Evolutionary conservation across 2,888 invertebrate species (phyloP).

Genomic region (Melanargia galathea): DNA sequence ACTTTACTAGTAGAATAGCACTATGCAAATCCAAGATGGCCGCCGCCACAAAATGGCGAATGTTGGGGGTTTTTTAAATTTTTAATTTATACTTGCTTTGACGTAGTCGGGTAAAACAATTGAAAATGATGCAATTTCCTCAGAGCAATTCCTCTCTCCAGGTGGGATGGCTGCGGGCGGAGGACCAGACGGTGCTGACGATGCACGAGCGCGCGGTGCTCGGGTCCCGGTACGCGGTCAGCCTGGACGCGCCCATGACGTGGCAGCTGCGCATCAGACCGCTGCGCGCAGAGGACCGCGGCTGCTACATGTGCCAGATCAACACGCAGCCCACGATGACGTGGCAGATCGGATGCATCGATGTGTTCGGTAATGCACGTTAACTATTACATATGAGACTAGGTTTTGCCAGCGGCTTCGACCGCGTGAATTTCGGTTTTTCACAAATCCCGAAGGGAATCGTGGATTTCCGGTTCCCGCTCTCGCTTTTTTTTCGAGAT

Average conservation of each 20-base stretch:
- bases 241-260: conserved; percentile 90
- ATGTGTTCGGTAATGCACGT: conserved; percentile 89
- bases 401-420: too few relatives aligned
- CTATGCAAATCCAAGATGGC: too few relatives aligned
- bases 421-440: too few relatives aligned
- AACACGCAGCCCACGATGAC: conserved; percentile 92
- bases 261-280: conserved; percentile 94
- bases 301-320: conserved; percentile 96
- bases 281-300: conserved; percentile 90
- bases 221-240: conserved; percentile 90
- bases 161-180: conserved; percentile 95
- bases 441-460: too few relatives aligned
- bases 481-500: too few relatives aligned
- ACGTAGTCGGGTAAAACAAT: too few relatives aligned
- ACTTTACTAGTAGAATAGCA: too few relatives aligned
- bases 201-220: conserved; percentile 93
- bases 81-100: too few relatives aligned
- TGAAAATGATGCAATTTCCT: too few relatives aligned
- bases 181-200: conserved; percentile 94
- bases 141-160: conserved; percentile 55
- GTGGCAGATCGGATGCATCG: conserved; percentile 93
- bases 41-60: too few relatives aligned
- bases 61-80: too few relatives aligned
- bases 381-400: neutral
- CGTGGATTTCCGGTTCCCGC: too few relatives aligned